A percentile compares a stretch with the other conserved stretches of the same genome.
These are phyloP conservation scores for Dione juno DNA, from an alignment of 2,888 invertebrate species.

Conservation along the genomic window DNA sequence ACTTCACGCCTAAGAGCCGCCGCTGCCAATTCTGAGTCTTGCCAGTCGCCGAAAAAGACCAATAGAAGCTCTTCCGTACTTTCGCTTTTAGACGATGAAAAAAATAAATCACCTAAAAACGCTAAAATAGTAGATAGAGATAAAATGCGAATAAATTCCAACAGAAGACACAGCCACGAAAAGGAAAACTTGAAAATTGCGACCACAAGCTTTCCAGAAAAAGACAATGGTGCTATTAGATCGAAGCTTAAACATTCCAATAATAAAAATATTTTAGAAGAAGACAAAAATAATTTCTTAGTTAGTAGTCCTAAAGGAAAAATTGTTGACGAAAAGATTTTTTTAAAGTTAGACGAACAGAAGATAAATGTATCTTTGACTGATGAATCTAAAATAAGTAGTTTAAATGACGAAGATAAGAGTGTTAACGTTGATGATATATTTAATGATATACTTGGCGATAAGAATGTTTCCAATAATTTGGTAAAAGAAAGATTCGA, in stretches of 20 bases:
- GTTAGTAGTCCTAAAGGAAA: slow-evolving; percentile 72
- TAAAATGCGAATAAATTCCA: slow-evolving; percentile 59
- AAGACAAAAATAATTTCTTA: slow-evolving; percentile 77
- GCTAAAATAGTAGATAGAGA: slow-evolving; percentile 76
- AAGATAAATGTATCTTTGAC: slow-evolving; percentile 55
- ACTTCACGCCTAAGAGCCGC: slow-evolving; percentile 88
- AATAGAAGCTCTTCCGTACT: slow-evolving; percentile 76
- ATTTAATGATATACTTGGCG: slow-evolving; percentile 69
- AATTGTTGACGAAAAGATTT: slow-evolving; percentile 63
- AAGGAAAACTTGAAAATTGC: slow-evolving; percentile 70
- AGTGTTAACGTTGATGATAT: slow-evolving; percentile 67
- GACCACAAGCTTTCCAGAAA: slow-evolving; percentile 60
- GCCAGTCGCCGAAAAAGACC: slow-evolving; percentile 63
- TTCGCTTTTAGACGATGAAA: slow-evolving; percentile 70
- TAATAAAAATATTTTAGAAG: slow-evolving; percentile 77
- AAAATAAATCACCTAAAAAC: slow-evolving; percentile 64
- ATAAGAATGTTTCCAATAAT: slow-evolving; percentile 61
- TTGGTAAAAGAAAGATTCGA: slow-evolving; percentile 70
- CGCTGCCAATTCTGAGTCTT: slow-evolving; percentile 74
- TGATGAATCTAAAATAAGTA: slow-evolving; percentile 59
- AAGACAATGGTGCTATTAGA: slow-evolving; percentile 81
- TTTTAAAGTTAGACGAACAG: slow-evolving; percentile 59
- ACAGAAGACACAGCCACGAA: slow-evolving; percentile 67
- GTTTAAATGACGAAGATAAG: slow-evolving; percentile 51
- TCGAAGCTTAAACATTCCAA: slow-evolving; percentile 81